Evolutionary conservation across 2,888 invertebrate species (phyloP).

Genomic region (Corythucha ciliata): DNA sequence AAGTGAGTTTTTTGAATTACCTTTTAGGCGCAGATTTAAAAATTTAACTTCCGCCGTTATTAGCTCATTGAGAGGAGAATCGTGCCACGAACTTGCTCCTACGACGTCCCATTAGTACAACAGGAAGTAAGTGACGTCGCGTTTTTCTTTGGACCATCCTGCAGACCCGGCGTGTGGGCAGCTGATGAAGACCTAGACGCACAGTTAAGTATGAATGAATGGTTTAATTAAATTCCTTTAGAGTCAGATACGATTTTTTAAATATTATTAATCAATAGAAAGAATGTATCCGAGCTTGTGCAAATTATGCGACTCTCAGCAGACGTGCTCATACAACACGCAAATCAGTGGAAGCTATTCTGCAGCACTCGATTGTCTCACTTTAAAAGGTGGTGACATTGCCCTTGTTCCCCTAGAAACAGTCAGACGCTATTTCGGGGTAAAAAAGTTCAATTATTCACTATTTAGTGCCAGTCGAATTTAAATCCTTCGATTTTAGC

Average conservation of each 20-base stretch:
- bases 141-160: slow-evolving; percentile 57
- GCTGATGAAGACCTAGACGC: slow-evolving; percentile 46
- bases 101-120: slow-evolving; percentile 42
- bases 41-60: neutral
- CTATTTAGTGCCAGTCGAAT: too few relatives aligned
- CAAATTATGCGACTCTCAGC: slow-evolving; percentile 46
- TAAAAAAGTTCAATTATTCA: too few relatives aligned
- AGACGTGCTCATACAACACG: slow-evolving; percentile 40
- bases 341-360: slow-evolving; percentile 48
- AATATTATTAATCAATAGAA: too few relatives aligned
- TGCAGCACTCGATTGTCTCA: slow-evolving; percentile 55
- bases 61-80: slow-evolving; percentile 48
- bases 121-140: slow-evolving; percentile 53
- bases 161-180: slow-evolving; percentile 64
- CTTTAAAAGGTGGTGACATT: slow-evolving; percentile 47
- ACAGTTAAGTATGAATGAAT: slow-evolving; percentile 49
- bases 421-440: slow-evolving; percentile 19
- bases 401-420: slow-evolving; percentile 48
- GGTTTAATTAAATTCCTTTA: neutral
- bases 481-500: too few relatives aligned
- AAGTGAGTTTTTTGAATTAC: slow-evolving; percentile 35
- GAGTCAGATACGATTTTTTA: neutral
- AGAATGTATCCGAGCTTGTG: slow-evolving; percentile 49
- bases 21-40: slow-evolving; percentile 1
- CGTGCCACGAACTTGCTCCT: slow-evolving; percentile 40